Base-by-base conservation (phyloP, 2,113 vertebrate genomes). In the Ceyx margarethae region DNA sequence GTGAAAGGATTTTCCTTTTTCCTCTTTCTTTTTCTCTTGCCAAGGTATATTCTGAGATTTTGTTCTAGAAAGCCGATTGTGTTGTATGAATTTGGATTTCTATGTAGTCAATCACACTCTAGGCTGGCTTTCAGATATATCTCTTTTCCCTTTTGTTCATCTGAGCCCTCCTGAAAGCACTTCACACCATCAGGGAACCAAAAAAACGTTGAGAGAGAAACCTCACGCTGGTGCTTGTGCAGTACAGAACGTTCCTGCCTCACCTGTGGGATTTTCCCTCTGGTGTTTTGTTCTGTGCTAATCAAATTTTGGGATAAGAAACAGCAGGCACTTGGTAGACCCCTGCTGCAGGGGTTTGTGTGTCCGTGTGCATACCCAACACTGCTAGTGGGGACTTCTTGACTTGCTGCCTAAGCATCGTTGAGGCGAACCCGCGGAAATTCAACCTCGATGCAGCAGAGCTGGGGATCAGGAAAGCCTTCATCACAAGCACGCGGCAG, bases 391-490 rank as follows among this genome's bases (percentile, higher is more conserved):
- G 42, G 29, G 68, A 66, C 94, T 95, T 97, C 97, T 98, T 98
- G 93, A 98, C 97, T 96, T 42, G 3, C 50, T 73, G 82, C 72
- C 82, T 89, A 99, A 84, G 99, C 95, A 99, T 99, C 56, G 99
- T 99, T 9, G 99, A 99, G 97, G 98, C 99, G 11, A 99, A 99
- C 96, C 99, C 99, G 2, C 98, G 98, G 95, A 99, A 99, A 97
- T 99, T 99, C 95, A 99, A 99, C 97, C 97, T 99, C 2, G 98
- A 99, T 86, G 97, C 98, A 2, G 95, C 98, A 0, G 99, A 99
- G 96, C 95, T 99, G 96, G 97, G 95, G 3, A 98, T 99, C 97
- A 98, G 99, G 93, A 99, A 99, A 97, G 97, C 98, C 73, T 99
- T 99, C 97, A 99, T 99, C 97, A 98, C 97, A 10, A 98, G 97